Evolutionary conservation across 2,888 invertebrate species (phyloP), one percentile per base, ranked within the genome.

Genomic region (Callimorpha dominula): DNA sequence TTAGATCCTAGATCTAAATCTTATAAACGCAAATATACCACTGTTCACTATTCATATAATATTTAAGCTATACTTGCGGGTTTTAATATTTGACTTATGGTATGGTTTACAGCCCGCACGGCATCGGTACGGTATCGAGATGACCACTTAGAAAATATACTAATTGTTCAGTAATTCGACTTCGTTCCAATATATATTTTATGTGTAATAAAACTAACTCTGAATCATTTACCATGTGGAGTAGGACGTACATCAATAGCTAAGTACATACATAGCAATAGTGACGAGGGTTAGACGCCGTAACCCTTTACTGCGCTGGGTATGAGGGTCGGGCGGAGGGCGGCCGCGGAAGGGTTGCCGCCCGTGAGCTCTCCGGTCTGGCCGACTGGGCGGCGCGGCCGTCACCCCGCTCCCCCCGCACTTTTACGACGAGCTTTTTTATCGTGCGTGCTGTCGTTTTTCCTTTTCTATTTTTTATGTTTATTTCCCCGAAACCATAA

Each of bases 401-500:
- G 83, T 87, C 87, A 87, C 88, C 88, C 90, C 89, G 84, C 89
- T 73, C 90, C 88, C 89, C 86, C 90, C 91, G 89, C 92, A 92
- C 91, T 94, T 95, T 95, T 94, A 94, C 94, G 94, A 94, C 92
- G 92, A 94, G 94, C 93, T 95, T 95, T 95, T 95, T 95, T 95
- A 95, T 95, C 95, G 95, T 94, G 95, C 95, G 95, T 95, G 94
- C 93, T 94, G 95, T 94, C 95, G 95, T 94, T 96, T 96, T 96
- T 95, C 95, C 95, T 95, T 95, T 95, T 94, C 95, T 95, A 95
- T 95, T 95, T 96, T 96, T 96, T 95, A 96, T 96, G 95, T 96
- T 96, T 96, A 96, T 96, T 96, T 96, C 95, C 95, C 94, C 93
- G 92, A 95, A 94, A 95, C 94, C 95, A 96, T 96, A 96, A 96